These are phyloP conservation scores for Hyaena hyaena DNA, from an alignment of 2,113 vertebrate species.

Conservation along the genomic window DNA sequence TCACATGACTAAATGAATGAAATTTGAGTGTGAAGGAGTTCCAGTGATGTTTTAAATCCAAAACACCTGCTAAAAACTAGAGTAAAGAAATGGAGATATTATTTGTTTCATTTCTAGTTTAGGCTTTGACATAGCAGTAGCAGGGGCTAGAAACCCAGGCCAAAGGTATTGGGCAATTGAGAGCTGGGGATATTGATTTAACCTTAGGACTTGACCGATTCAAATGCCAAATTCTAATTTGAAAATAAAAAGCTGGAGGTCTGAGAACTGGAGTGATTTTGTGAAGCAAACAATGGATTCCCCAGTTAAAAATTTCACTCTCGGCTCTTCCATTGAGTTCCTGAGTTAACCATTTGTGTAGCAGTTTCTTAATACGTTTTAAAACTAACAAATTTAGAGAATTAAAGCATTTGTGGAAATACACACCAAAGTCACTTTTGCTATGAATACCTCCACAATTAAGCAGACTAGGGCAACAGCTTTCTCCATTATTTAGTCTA, in stretches of 20 bases:
- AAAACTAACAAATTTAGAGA: slow-evolving; percentile 37
- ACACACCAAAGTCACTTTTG: neutral
- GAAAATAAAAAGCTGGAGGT: slow-evolving; percentile 15
- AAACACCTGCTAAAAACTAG: neutral
- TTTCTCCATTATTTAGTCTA: neutral
- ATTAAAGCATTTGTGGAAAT: slow-evolving; percentile 1
- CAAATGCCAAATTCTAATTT: slow-evolving; percentile 37
- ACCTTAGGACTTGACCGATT: neutral
- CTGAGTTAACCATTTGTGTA: neutral
- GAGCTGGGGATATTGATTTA: neutral
- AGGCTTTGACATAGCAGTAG: neutral
- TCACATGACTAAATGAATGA: neutral
- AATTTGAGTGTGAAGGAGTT: neutral
- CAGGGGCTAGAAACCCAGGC: neutral
- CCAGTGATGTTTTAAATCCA: neutral
- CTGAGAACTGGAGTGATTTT: slow-evolving; percentile 22
- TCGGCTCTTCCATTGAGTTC: neutral
- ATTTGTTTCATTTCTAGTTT: neutral
- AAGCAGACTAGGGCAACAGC: neutral
- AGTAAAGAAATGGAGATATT: neutral
- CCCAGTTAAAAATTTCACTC: neutral
- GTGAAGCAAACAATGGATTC: neutral
- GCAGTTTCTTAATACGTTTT: neutral
- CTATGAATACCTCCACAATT: neutral
- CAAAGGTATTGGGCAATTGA: neutral